Percentiles rank a stretch among this genome's conserved stretches.
These are phyloP conservation scores for Drosophila kambysellisi DNA, from an alignment of 2,888 invertebrate genomes.

Conservation along the genomic window DNA sequence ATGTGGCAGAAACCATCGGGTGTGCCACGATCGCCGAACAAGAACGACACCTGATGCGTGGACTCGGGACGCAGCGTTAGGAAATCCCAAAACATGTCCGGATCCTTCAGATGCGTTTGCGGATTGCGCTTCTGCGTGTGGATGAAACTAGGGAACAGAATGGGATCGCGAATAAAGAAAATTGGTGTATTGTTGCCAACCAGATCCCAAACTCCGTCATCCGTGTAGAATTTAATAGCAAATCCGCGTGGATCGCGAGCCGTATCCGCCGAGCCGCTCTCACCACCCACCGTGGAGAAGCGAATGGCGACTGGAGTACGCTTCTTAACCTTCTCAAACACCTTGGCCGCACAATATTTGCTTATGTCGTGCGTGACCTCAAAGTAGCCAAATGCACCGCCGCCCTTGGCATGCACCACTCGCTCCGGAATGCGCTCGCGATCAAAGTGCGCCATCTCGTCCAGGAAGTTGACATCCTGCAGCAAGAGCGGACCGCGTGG, in stretches of 20 bases:
- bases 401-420: slow-evolving; percentile 97
- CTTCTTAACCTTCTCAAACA: slow-evolving; percentile 92
- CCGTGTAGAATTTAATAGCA: slow-evolving; percentile 97
- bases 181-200: slow-evolving; percentile 97
- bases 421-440: slow-evolving; percentile 98
- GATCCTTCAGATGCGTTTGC: slow-evolving; percentile 94
- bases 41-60: slow-evolving; percentile 93
- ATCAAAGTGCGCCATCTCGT: slow-evolving; percentile 94
- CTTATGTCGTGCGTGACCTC: slow-evolving; percentile 95
- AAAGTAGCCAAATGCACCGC: slow-evolving; percentile 94
- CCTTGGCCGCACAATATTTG: slow-evolving; percentile 91
- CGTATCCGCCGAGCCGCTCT: slow-evolving; percentile 96
- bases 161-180: slow-evolving; percentile 96
- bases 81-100: slow-evolving; percentile 99
- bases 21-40: slow-evolving; percentile 95
- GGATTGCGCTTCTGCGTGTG: slow-evolving; percentile 99
- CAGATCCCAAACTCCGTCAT: slow-evolving; percentile 96
- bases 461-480: slow-evolving; percentile 93
- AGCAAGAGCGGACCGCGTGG: slow-evolving; percentile 94
- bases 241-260: slow-evolving; percentile 97
- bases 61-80: slow-evolving; percentile 94
- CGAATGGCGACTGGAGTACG: slow-evolving; percentile 92
- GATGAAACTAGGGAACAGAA: slow-evolving; percentile 97
- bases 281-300: slow-evolving; percentile 95
- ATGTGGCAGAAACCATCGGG: slow-evolving; percentile 97